A percentile compares a stretch with the other conserved stretches of the same genome.
These are phyloP conservation scores for Callithrix jacchus DNA, from an alignment of 2,113 vertebrate species.

Conservation along the genomic window DNA sequence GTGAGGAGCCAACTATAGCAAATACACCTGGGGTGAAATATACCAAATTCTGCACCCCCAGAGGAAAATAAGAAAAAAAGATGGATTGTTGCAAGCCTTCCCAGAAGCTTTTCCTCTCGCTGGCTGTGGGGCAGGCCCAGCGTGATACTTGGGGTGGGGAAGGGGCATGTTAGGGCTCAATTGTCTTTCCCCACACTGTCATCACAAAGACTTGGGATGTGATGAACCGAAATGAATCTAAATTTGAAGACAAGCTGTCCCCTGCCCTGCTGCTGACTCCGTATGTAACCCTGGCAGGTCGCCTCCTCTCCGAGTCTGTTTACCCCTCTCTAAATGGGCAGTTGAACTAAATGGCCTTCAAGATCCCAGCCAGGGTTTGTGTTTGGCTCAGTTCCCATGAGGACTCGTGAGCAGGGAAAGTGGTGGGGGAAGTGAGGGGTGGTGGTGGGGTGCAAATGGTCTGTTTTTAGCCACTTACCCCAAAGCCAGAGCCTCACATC, in stretches of 20 bases:
- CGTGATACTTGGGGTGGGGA: neutral
- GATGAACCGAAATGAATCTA: too few relatives aligned
- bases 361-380: neutral
- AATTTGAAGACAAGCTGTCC: neutral
- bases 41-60: neutral
- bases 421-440: too few relatives aligned
- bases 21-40: neutral
- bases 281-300: neutral
- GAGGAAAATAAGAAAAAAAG: conserved; percentile 23
- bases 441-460: too few relatives aligned
- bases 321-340: neutral
- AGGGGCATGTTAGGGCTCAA: neutral
- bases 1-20: neutral
- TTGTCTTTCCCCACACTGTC: neutral
- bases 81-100: accelerated
- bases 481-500: neutral
- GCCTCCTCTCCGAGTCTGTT: neutral
- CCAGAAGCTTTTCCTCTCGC: accelerated
- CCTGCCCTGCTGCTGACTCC: neutral
- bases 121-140: neutral
- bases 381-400: neutral
- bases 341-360: neutral
- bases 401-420: too few relatives aligned
- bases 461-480: neutral
- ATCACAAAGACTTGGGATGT: neutral